These are phyloP conservation scores for Phaonia tiefii DNA, from an alignment of 2,888 invertebrate species.

Conservation along the genomic window DNA sequence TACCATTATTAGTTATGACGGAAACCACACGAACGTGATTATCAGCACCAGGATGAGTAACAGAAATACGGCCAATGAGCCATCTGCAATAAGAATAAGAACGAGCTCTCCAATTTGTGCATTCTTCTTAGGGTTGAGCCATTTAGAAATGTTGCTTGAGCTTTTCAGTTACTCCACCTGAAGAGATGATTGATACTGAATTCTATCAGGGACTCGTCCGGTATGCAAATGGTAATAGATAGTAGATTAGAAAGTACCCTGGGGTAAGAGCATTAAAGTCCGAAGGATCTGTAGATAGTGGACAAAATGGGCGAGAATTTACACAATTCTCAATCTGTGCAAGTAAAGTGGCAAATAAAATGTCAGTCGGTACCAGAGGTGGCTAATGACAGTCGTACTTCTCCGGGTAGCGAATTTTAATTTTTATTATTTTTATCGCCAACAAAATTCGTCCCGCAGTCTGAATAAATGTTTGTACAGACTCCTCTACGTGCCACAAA, in stretches of 20 bases:
- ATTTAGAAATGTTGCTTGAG: slow-evolving; percentile 57
- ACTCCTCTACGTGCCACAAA: slow-evolving; percentile 52
- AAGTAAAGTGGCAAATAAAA: slow-evolving; percentile 51
- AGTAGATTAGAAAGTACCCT: slow-evolving; percentile 48
- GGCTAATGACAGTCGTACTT: slow-evolving; percentile 3
- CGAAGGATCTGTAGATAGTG: slow-evolving; percentile 22
- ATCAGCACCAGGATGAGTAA: slow-evolving; percentile 55
- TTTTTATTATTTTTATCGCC: slow-evolving; percentile 59
- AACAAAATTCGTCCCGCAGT: slow-evolving; percentile 55
- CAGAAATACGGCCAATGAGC: slow-evolving; percentile 38
- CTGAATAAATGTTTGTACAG: slow-evolving; percentile 50
- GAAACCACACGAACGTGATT: slow-evolving; percentile 51
- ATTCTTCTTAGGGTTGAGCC: slow-evolving; percentile 42
- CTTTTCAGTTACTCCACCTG: slow-evolving; percentile 46
- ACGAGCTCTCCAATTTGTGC: slow-evolving; percentile 55
- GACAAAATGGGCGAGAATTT: no score
- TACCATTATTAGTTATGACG: slow-evolving; percentile 35
- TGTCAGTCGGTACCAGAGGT: slow-evolving; percentile 47
- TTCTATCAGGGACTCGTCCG: slow-evolving; percentile 45
- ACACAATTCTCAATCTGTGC: no score
- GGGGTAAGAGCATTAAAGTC: no score
- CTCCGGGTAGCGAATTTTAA: slow-evolving; percentile 25
- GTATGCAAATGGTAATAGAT: slow-evolving; percentile 38
- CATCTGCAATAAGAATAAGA: slow-evolving; percentile 40
- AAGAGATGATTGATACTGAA: slow-evolving; percentile 30